phyloP scores from a whole-genome alignment of 2,888 invertebrate genomes.

The Drosophila kambysellisi region DNA sequence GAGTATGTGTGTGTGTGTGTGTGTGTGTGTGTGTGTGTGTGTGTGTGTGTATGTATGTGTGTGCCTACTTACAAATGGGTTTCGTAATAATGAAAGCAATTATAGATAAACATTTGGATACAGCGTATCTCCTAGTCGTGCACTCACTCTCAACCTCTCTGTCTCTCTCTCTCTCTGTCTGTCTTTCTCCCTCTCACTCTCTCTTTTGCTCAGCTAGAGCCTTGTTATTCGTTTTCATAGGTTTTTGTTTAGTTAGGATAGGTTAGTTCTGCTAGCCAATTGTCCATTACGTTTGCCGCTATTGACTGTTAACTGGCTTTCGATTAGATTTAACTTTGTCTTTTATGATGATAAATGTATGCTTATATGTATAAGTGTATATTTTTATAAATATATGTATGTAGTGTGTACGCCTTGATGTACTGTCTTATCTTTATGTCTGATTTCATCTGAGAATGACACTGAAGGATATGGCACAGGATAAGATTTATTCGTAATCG shows the following conservation, averaged over 20 bases:
- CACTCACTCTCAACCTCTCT: too few species aligned
- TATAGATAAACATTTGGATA: background rate
- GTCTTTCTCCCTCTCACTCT: too few species aligned
- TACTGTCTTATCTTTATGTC: background rate
- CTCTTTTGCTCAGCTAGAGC: background rate
- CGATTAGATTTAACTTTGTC: slow-evolving; percentile 48
- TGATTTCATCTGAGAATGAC: background rate
- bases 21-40: background rate
- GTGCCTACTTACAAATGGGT: background rate
- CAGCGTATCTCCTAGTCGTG: background rate
- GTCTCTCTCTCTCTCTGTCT: too few species aligned
- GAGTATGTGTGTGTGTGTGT: background rate
- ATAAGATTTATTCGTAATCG: background rate
- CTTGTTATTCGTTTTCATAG: slow-evolving; percentile 1
- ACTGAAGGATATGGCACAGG: background rate
- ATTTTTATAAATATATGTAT: background rate
- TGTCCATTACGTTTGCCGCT: background rate
- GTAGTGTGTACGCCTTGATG: background rate
- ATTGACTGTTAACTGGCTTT: slow-evolving; percentile 20
- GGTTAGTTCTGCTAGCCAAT: slow-evolving; percentile 55
- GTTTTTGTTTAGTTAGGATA: slow-evolving; percentile 49
- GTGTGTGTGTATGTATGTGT: background rate
- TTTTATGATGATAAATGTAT: slow-evolving; percentile 19
- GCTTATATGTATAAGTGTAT: background rate
- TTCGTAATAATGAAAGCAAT: background rate